Percentiles rank a stretch among this genome's conserved stretches.
Evolutionary conservation across 2,888 invertebrate species (phyloP).

Genomic region (Mythimna vitellina): DNA sequence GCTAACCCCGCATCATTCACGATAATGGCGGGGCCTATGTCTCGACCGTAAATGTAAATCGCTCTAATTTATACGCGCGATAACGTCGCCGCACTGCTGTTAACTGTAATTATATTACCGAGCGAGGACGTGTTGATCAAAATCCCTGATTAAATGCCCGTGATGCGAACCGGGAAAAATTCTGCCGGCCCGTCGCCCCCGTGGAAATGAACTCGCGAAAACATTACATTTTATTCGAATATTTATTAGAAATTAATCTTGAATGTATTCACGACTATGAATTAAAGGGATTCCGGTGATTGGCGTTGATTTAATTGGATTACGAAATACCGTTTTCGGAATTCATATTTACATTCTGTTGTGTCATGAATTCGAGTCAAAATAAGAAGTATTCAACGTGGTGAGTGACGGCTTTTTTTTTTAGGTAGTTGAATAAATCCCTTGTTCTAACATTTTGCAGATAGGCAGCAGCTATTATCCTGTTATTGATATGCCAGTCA

Average conservation of each 20-base stretch:
- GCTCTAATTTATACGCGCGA: constrained; percentile 90
- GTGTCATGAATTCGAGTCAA: constrained; percentile 9
- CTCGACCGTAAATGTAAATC: constrained; percentile 90
- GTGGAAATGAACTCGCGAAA: constrained; percentile 65
- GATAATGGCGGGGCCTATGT: constrained; percentile 87
- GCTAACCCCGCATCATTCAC: constrained; percentile 88
- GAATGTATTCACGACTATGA: constrained; percentile 50
- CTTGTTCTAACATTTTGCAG: constrained; percentile 1
- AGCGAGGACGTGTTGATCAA: constrained; percentile 90
- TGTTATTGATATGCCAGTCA: constrained; percentile 74
- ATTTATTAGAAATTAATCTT: constrained; percentile 62
- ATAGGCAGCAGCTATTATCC: constrained; percentile 23
- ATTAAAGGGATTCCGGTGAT: constrained; percentile 44
- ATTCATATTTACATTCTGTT: constrained; percentile 23
- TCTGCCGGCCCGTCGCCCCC: constrained; percentile 65
- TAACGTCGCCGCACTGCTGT: constrained; percentile 90
- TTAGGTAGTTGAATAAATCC: not conserved
- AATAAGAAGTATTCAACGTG: not conserved
- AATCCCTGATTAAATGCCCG: constrained; percentile 86
- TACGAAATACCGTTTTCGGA: constrained; percentile 19
- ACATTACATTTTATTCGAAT: constrained; percentile 62
- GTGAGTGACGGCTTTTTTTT: not conserved
- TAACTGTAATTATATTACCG: constrained; percentile 90
- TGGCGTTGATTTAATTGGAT: constrained; percentile 39
- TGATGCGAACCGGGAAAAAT: constrained; percentile 81